These are phyloP conservation scores for Xiphophorus birchmanni DNA, from an alignment of 2,797 vertebrate genomes.

Conservation along the genomic window DNA sequence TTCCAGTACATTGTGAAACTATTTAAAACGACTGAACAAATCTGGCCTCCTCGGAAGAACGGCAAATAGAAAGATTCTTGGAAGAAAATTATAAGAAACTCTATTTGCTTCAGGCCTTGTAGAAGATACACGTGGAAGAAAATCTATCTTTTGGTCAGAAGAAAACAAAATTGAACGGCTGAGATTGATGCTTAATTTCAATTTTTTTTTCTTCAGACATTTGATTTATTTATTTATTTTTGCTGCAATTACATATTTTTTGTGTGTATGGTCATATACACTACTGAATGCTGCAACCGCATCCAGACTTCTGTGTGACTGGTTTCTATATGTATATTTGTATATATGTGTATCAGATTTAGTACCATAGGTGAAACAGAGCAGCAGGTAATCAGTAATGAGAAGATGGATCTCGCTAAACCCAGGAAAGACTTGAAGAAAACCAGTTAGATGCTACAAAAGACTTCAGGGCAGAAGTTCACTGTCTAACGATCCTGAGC, in stretches of 20 bases:
- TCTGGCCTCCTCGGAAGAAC: background rate
- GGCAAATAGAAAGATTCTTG: background rate
- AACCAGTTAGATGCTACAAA: background rate
- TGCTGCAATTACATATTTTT: too few species aligned
- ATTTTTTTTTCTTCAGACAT: too few species aligned
- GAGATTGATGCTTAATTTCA: too few species aligned
- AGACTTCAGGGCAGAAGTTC: background rate
- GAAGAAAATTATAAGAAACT: background rate
- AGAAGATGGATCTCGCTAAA: background rate
- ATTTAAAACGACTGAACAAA: background rate
- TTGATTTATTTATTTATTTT: too few species aligned
- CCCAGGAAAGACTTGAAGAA: background rate
- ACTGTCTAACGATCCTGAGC: background rate
- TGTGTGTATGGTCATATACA: too few species aligned
- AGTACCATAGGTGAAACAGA: background rate
- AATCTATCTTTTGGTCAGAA: background rate
- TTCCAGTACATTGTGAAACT: background rate
- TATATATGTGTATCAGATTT: too few species aligned
- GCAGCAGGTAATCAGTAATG: background rate
- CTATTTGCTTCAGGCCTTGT: background rate
- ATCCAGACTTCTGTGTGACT: too few species aligned
- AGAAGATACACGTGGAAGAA: background rate
- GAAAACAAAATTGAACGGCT: background rate
- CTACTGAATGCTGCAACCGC: too few species aligned
- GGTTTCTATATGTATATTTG: too few species aligned